phyloP scores from a whole-genome alignment of 2,113 vertebrate genomes.

The Mixornis gularis region DNA sequence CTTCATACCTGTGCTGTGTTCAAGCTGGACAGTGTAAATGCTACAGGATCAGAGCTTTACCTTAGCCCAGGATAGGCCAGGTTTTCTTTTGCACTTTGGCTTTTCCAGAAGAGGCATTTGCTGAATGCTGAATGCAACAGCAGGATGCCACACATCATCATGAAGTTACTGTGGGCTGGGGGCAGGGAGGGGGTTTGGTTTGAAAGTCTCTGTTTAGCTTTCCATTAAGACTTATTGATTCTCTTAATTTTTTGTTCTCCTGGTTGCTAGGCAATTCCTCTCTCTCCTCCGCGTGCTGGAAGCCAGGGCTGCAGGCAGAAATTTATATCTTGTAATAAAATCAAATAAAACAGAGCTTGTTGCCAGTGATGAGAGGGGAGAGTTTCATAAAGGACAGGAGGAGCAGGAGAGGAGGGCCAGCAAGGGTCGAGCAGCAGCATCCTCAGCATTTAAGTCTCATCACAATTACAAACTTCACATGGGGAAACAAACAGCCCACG shows the following conservation, averaged over 20 bases:
- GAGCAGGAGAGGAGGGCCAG: neutral
- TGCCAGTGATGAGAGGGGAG: neutral
- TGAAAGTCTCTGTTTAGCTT: conserved; percentile 43
- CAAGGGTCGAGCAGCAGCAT: neutral
- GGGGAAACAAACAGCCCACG: neutral
- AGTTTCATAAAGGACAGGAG: neutral
- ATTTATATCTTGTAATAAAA: conserved; percentile 64
- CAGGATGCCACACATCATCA: neutral
- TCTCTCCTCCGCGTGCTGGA: neutral
- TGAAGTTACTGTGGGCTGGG: neutral
- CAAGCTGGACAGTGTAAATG: neutral
- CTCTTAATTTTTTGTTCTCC: conserved; percentile 48
- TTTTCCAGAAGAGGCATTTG: neutral
- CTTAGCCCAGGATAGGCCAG: neutral
- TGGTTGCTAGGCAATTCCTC: conserved; percentile 60
- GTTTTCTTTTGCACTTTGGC: neutral
- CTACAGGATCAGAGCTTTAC: neutral
- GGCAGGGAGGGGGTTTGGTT: neutral
- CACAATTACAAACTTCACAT: neutral
- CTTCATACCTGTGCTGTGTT: neutral
- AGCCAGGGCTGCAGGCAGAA: conserved; percentile 29
- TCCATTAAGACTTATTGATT: conserved; percentile 58
- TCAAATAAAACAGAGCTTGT: conserved; percentile 30
- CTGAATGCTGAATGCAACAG: neutral
- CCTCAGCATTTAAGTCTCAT: neutral